Evolutionary conservation across 2,113 vertebrate genomes (phyloP).

Genomic region (Nibea albiflora): DNA sequence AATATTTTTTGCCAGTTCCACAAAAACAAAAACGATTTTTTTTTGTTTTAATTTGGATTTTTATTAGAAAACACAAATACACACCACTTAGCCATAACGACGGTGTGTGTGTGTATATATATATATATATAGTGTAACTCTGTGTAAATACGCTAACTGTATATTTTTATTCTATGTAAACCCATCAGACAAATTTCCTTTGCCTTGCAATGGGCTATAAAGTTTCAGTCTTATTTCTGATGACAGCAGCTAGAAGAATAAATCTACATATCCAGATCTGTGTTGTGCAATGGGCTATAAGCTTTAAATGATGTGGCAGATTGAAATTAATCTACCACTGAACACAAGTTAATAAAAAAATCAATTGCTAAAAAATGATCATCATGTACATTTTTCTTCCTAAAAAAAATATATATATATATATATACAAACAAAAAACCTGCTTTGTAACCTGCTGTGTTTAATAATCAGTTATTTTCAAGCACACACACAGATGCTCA

Average conservation of each 20-base stretch:
- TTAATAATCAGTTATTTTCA: not conserved
- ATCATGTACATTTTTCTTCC: no score
- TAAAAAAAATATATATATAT: no score
- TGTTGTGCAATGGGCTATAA: not conserved
- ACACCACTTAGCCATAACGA: not conserved
- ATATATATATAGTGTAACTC: not conserved
- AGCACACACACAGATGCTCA: not conserved
- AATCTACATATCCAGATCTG: conserved; percentile 4
- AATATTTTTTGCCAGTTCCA: not conserved
- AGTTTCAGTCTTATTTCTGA: not conserved
- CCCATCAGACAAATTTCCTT: not conserved
- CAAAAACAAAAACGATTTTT: not conserved
- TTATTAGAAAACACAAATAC: not conserved
- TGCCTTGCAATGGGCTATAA: not conserved
- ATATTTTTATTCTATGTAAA: not conserved
- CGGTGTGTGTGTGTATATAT: not conserved
- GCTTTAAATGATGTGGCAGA: not conserved
- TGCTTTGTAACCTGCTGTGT: not conserved
- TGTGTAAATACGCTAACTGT: not conserved
- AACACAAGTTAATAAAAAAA: not conserved
- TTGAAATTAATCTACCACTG: not conserved
- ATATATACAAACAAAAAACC: not conserved
- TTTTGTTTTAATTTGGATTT: not conserved
- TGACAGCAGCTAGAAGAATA: not conserved
- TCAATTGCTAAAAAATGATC: no score